Conservation (phyloP, 2,888 invertebrate species). For the Leptinotarsa tumamoca region DNA sequence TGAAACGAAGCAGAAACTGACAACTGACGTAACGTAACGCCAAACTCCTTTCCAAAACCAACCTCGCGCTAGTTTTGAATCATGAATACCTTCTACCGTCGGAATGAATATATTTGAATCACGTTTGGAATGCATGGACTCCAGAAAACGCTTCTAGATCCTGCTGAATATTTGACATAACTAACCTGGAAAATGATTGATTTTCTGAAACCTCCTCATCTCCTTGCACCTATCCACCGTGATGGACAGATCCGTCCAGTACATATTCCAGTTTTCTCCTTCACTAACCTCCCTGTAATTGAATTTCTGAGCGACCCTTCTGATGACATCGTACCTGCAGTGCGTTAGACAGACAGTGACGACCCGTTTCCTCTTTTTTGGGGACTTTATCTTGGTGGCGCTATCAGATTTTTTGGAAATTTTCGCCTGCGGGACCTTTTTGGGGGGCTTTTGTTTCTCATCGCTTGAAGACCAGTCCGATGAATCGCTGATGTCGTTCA, state of each 20-base stretch:
- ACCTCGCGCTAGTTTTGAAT: too few species aligned
- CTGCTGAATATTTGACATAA: not conserved
- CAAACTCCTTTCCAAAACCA: too few species aligned
- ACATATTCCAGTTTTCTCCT: slow-evolving; percentile 88
- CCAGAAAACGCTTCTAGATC: too few species aligned
- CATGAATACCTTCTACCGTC: too few species aligned
- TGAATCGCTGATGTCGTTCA: slow-evolving; percentile 52
- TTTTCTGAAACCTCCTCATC: slow-evolving; percentile 92
- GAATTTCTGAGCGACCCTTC: slow-evolving; percentile 76
- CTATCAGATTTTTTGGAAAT: slow-evolving; percentile 39
- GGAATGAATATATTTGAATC: too few species aligned
- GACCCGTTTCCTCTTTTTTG: slow-evolving; percentile 49
- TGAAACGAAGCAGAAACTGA: too few species aligned
- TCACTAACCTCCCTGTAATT: slow-evolving; percentile 84
- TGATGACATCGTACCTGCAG: slow-evolving; percentile 81
- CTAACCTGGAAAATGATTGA: slow-evolving; percentile 81
- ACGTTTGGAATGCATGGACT: too few species aligned
- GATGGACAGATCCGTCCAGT: slow-evolving; percentile 91
- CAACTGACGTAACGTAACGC: too few species aligned
- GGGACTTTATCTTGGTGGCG: slow-evolving; percentile 31
- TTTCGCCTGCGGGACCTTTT: slow-evolving; percentile 30
- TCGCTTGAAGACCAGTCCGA: slow-evolving; percentile 55
- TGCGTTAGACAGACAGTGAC: slow-evolving; percentile 76
- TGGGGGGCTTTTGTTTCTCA: slow-evolving; percentile 44
- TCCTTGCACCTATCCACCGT: slow-evolving; percentile 89